Base-by-base conservation (phyloP, 2,888 invertebrate species). In the Himalopsyche kuldschensis region DNA sequence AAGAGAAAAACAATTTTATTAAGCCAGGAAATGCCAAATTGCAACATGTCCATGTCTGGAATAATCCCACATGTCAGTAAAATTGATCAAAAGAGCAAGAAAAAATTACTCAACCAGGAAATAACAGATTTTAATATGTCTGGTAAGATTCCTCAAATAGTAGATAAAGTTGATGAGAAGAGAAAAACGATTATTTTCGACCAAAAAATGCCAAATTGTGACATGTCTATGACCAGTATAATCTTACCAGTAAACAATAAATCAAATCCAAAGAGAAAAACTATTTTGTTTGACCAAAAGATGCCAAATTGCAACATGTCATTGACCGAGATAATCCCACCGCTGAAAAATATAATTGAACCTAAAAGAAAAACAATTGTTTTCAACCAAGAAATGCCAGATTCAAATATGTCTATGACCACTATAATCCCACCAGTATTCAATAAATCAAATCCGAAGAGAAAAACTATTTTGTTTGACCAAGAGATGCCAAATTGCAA, bases 321-420 rank as follows among this genome's bases (percentile, higher is more conserved):
- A 4, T 32, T 77, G 81, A 81, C 81, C 0, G n/a, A 20, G 30
- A 35, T 55, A 0, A 31, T 75, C 30, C n/a, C 63, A 15, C 32
- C 20, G 1, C 1, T 20, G 69, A 17, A 17, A 63, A 8, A 69
- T 10, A 35, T 5, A 24, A 10, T 4, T 31, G 75, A 76, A 5
- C 20, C 10, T 3, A 55, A 55, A 6, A 55, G 55, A 20, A 55
- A 55, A n/a, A 55, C 55, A 8, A 55, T 24, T 55, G 20, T 55
- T 10, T 55, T 55, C 20, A 55, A 55, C 20, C 55, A 55, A 20
- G 55, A 55, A 8, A 27, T 30, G 32, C 27, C 82, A 10, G 63
- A 84, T n/a, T 75, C 78, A 24, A 55, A 77, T 31, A 82, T 80
- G 76, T 84, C 84, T 11, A 82, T 85, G 80, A 15, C 41, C 17